Conservation (phyloP, 2,113 vertebrate genomes). For the Corythornis madagascariensis region DNA sequence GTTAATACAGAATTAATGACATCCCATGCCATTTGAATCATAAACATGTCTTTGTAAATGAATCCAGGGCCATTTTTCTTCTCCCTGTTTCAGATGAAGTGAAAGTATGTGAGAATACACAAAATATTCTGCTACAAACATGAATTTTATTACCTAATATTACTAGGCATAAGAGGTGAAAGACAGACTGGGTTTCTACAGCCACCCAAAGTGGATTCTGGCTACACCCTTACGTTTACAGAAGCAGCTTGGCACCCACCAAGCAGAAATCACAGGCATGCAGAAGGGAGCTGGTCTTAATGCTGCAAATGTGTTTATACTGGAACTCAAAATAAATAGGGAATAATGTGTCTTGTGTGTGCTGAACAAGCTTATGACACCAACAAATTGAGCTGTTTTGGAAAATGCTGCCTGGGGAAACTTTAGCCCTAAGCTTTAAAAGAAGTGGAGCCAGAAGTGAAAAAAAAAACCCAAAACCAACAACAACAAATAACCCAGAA, state of each 20-base stretch:
- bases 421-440: conserved; percentile 23
- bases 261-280: conserved; percentile 61
- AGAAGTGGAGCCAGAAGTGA: not conserved
- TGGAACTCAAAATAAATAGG: conserved; percentile 68
- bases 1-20: not conserved
- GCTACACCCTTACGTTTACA: conserved; percentile 53
- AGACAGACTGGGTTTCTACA: not conserved
- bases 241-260: conserved; percentile 58
- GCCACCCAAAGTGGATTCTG: conserved; percentile 49
- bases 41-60: not conserved
- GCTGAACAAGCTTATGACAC: conserved; percentile 51
- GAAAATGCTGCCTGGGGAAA: conserved; percentile 61
- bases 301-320: conserved; percentile 64
- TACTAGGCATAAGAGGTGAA: not conserved
- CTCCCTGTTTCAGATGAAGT: not conserved
- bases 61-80: not conserved
- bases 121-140: not conserved
- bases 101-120: not conserved
- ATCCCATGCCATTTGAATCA: not conserved
- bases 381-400: conserved; percentile 49
- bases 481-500: conserved; percentile 31
- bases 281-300: conserved; percentile 39
- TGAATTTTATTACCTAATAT: not conserved
- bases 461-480: not conserved
- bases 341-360: conserved; percentile 59